Percentiles rank a stretch among this genome's conserved stretches.
These are phyloP conservation scores for Ctenochaetus hawaiiensis DNA, from an alignment of 2,797 vertebrate species.

Conservation along the genomic window DNA sequence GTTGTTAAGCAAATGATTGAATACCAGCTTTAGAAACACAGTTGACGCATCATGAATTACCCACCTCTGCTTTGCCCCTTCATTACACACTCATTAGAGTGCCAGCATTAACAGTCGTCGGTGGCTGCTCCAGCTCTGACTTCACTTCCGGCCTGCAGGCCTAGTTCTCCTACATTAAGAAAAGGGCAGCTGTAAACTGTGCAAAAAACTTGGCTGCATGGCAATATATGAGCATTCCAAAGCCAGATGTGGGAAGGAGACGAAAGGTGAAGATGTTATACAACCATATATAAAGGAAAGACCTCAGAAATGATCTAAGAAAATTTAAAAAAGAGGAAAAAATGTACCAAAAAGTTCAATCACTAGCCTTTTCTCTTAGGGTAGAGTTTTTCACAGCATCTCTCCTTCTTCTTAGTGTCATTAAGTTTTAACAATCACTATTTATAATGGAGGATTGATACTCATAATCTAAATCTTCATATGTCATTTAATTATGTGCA, in stretches of 20 bases:
- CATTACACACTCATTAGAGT: conserved; percentile 19
- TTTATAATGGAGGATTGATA: too few species aligned
- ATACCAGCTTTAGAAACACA: not conserved
- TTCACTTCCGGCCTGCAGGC: not conserved
- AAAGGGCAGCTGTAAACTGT: not conserved
- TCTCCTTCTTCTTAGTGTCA: too few species aligned
- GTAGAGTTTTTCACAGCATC: too few species aligned
- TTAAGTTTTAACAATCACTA: too few species aligned
- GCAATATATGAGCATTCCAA: too few species aligned
- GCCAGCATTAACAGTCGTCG: not conserved
- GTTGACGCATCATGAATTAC: conserved; percentile 9
- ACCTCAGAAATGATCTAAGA: too few species aligned
- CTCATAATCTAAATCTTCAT: too few species aligned
- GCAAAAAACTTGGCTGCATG: not conserved
- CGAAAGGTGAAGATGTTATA: not conserved
- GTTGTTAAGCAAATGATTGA: not conserved
- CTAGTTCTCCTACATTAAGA: not conserved
- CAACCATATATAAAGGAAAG: too few species aligned
- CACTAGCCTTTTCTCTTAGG: too few species aligned
- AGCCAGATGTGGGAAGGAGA: not conserved
- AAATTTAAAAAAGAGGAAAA: too few species aligned
- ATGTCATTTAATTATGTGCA: too few species aligned
- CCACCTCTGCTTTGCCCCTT: conserved; percentile 7
- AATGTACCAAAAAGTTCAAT: too few species aligned
- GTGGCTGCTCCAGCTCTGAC: not conserved